These are phyloP conservation scores for Leucoraja ocellata DNA, from an alignment of 2,797 vertebrate genomes.

Conservation along the genomic window DNA sequence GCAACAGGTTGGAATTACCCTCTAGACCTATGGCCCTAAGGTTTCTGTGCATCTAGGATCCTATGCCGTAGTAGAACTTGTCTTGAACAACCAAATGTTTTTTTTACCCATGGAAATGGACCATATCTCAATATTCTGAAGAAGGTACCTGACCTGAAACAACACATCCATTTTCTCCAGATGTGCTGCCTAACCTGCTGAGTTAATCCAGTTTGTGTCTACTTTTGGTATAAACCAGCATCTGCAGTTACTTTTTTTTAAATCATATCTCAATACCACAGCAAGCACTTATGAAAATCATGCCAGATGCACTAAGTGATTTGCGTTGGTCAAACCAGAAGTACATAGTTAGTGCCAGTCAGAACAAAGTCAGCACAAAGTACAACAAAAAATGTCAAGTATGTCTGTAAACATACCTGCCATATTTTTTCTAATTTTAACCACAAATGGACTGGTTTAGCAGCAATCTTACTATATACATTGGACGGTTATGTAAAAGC, in stretches of 20 bases:
- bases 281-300: neutral
- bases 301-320: neutral
- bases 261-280: neutral
- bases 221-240: too few relatives aligned
- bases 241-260: too few relatives aligned
- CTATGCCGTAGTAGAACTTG: neutral
- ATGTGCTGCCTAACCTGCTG: too few relatives aligned
- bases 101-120: neutral
- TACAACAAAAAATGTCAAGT: neutral
- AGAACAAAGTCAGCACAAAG: neutral
- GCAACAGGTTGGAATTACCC: neutral
- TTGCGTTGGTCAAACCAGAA: neutral
- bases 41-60: neutral
- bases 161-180: too few relatives aligned
- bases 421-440: neutral
- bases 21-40: neutral
- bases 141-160: too few relatives aligned
- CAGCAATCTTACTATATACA: neutral
- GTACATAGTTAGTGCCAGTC: neutral
- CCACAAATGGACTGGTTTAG: neutral
- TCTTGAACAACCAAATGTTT: neutral
- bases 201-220: too few relatives aligned
- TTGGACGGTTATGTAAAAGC: neutral
- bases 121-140: neutral
- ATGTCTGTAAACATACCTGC: neutral